These are phyloP conservation scores for Zootermopsis nevadensis DNA, from an alignment of 2,888 invertebrate species.

Conservation along the genomic window DNA sequence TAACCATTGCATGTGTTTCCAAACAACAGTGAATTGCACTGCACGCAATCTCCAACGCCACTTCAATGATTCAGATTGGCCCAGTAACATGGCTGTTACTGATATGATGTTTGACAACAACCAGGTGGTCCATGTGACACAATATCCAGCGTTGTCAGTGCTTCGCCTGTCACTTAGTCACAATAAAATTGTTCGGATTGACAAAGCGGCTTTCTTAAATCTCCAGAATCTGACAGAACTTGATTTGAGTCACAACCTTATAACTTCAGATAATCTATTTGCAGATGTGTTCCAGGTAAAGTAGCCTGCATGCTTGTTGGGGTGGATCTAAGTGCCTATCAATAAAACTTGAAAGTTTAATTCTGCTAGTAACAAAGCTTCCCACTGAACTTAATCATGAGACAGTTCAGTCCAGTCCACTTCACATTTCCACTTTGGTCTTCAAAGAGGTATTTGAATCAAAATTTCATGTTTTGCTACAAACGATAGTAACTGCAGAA, in stretches of 20 bases:
- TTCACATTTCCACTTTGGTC: no score
- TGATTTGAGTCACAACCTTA: constrained; percentile 77
- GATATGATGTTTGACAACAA: constrained; percentile 65
- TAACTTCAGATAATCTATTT: constrained; percentile 69
- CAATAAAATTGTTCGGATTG: constrained; percentile 74
- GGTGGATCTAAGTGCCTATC: no score
- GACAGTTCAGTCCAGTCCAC: no score
- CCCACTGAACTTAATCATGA: no score
- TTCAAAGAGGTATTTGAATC: no score
- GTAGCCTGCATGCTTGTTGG: no score
- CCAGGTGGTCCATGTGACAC: constrained; percentile 64
- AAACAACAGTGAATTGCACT: constrained; percentile 63
- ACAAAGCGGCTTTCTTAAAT: constrained; percentile 71
- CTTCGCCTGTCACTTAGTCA: constrained; percentile 71
- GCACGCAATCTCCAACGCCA: constrained; percentile 65
- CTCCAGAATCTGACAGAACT: constrained; percentile 72
- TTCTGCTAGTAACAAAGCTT: no score
- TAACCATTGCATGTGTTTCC: neutral
- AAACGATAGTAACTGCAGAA: no score
- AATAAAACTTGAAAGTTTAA: no score
- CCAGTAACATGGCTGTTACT: constrained; percentile 49
- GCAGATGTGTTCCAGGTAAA: constrained; percentile 77
- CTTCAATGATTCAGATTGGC: constrained; percentile 70
- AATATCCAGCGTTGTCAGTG: constrained; percentile 67
- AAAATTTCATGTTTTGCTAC: no score